Base-by-base conservation (phyloP, 2,888 invertebrate genomes). In the Chamaedrilus cognettii region DNA sequence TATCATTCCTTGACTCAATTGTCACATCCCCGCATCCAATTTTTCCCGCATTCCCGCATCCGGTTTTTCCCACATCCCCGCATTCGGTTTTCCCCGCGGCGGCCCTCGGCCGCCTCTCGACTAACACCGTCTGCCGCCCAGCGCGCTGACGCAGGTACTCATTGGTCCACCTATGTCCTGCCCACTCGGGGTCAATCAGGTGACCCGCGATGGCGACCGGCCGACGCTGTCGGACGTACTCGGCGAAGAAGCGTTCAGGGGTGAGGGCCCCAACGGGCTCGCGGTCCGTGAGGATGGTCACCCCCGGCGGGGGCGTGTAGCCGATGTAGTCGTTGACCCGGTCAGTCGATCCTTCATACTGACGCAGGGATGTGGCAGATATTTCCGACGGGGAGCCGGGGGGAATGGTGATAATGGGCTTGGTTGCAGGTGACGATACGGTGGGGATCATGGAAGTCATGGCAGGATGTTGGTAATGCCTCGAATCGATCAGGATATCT, bases 201-300 rank as follows among this genome's bases (percentile, higher is more conserved):
- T 60, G 56, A 19, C 58, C 61, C 7, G 57, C 33, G 11, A 70
- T 68, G 15, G 68, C 61, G 15, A 63, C 68, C 7, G 70, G 70
- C 30, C 51, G 56, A 26, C 70, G 52, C 33, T 50, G 15, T 34
- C n/a, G 26, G 23, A 70, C 50, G 52, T 52, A 68, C 15, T 65
- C 26, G 19, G 63, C 49, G 30, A 68, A 70, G 51, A 70, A 70
- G 15, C 58, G 55, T 52, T 65, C 42, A 7, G 68, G 61, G 5
- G 55, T 2, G 4, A 68, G 59, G 42, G 42, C 28, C 49, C 60
- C 61, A 26, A 52, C 26, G 19, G 60, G 32, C 1, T 67, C 51
- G 31, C 56, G 42, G 32, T 64, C 67, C 2, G 61, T 35, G 51
- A 51, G 19, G 15, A 35, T 28, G n/a, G 57, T 32, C 15, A 51